phyloP scores from a whole-genome alignment of 2,797 vertebrate genomes.

The Pseudochirops corinnae region DNA sequence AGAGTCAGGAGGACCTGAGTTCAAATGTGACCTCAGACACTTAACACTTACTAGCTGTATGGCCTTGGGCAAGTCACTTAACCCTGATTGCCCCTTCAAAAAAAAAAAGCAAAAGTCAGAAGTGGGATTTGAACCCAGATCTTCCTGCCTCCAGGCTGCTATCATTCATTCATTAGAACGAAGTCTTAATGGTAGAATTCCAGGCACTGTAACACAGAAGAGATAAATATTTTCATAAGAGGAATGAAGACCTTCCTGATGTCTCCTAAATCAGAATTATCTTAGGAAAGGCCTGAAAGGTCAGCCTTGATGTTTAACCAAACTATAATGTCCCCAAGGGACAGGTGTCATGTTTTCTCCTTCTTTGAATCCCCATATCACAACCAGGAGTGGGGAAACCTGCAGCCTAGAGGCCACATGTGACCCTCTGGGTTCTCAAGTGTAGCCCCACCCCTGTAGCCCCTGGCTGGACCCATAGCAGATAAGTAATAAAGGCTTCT shows the following conservation, averaged over 20 bases:
- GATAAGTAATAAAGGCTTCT: neutral
- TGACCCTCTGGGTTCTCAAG: too few species aligned
- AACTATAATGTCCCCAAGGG: neutral
- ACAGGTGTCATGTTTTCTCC: neutral
- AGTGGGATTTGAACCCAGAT: neutral
- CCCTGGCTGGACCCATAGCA: neutral
- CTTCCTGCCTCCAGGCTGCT: neutral
- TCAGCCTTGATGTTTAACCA: neutral
- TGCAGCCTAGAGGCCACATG: too few species aligned
- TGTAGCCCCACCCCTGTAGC: neutral
- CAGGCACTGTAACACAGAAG: neutral
- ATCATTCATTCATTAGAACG: neutral
- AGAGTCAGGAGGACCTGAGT: too few species aligned
- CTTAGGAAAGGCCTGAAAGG: neutral
- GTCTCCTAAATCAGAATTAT: neutral
- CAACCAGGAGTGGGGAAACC: too few species aligned
- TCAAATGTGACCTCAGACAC: too few species aligned
- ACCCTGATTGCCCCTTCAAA: too few species aligned
- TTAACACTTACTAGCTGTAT: too few species aligned
- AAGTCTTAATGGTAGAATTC: neutral
- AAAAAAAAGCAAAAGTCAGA: neutral
- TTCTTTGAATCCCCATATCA: neutral
- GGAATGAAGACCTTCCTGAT: neutral
- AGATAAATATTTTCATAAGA: neutral
- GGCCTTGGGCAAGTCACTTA: too few species aligned